phyloP scores from a whole-genome alignment of 2,113 vertebrate species.

The Zingel zingel region DNA sequence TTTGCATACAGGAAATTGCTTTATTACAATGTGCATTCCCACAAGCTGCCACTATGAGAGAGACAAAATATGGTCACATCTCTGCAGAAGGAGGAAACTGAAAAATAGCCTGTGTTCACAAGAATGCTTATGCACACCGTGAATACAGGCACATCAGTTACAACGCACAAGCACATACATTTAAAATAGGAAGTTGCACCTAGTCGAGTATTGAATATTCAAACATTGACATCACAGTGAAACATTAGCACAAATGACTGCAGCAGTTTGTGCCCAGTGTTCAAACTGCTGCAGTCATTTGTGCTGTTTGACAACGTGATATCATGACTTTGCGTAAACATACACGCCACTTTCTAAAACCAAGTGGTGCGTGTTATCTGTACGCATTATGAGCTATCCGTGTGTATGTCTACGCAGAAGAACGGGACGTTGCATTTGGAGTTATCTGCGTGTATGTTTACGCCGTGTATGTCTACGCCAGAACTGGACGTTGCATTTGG shows the following conservation, averaged over 20 bases:
- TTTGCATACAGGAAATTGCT: conserved; percentile 85
- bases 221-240: neutral
- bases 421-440: too few species aligned
- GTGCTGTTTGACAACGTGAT: too few species aligned
- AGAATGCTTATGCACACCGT: conserved; percentile 40
- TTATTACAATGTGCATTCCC: conserved; percentile 79
- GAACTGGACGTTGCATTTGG: too few species aligned
- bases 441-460: too few species aligned
- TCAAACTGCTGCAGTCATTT: too few species aligned
- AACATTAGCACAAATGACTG: conserved; percentile 29
- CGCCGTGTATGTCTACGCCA: too few species aligned
- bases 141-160: conserved; percentile 16
- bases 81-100: conserved; percentile 54
- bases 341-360: too few species aligned
- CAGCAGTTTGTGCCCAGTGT: conserved; percentile 2
- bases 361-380: too few species aligned
- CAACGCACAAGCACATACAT: neutral
- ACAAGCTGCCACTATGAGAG: conserved; percentile 71
- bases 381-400: too few species aligned
- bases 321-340: too few species aligned
- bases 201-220: neutral
- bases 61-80: conserved; percentile 63
- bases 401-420: too few species aligned
- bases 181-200: conserved; percentile 17
- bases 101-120: conserved; percentile 68